Evolutionary conservation across 2,797 vertebrate genomes (phyloP).

Genomic region (Trichosurus vulpecula): DNA sequence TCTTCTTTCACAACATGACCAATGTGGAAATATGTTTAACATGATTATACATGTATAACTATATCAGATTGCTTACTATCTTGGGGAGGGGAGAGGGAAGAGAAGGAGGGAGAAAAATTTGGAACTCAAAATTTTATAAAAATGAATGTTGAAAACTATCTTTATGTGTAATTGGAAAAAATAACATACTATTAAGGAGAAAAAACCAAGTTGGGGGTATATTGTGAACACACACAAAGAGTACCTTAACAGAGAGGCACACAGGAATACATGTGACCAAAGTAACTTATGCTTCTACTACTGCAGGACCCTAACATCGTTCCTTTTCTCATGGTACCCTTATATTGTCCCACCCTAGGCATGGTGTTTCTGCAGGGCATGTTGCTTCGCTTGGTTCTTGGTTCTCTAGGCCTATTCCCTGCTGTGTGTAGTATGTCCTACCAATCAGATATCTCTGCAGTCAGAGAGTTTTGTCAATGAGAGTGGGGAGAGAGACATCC

Average conservation of each 20-base stretch:
- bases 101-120: too few relatives aligned
- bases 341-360: background rate
- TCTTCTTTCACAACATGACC: too few relatives aligned
- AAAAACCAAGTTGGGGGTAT: background rate
- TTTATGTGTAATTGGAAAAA: too few relatives aligned
- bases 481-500: background rate
- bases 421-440: background rate
- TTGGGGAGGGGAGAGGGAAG: too few relatives aligned
- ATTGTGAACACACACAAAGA: background rate
- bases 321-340: background rate
- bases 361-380: background rate
- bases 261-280: background rate
- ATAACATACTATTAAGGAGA: too few relatives aligned
- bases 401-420: background rate
- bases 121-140: too few relatives aligned
- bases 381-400: background rate
- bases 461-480: background rate
- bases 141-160: too few relatives aligned
- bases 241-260: background rate
- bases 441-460: background rate
- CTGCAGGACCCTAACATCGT: background rate
- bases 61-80: too few relatives aligned
- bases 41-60: too few relatives aligned
- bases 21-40: too few relatives aligned
- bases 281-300: background rate